Conservation (phyloP, 2,888 invertebrate genomes). For the Temnothorax ravouxi region DNA sequence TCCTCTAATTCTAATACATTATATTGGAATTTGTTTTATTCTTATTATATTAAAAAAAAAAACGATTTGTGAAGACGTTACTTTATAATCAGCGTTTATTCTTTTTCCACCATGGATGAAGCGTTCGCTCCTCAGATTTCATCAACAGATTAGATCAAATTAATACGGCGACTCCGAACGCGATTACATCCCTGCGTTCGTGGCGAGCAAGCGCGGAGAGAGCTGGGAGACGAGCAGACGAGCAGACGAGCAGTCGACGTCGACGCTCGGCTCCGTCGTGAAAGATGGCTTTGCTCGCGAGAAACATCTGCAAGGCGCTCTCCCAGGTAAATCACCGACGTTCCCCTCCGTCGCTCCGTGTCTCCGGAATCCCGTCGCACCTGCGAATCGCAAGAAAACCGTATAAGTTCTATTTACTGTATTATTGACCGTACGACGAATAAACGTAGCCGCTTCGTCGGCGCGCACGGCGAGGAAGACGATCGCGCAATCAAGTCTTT, state of each 20-base stretch:
- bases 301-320: constrained; percentile 81
- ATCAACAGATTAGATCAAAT: neutral
- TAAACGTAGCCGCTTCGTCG: neutral
- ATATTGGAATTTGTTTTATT: neutral
- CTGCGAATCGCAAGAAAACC: too few species aligned
- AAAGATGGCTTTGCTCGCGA: constrained; percentile 83
- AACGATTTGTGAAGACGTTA: neutral
- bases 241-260: neutral
- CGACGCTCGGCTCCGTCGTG: constrained; percentile 61
- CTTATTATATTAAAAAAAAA: neutral
- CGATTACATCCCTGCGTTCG: constrained; percentile 10
- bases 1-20: too few species aligned
- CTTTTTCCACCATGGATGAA: neutral
- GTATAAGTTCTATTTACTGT: neutral
- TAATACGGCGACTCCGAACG: neutral
- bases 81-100: neutral
- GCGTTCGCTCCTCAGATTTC: neutral
- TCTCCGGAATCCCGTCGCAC: neutral
- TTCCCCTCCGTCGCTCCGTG: neutral
- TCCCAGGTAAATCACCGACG: constrained; percentile 79
- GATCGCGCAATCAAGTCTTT: constrained; percentile 32
- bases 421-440: neutral
- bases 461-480: constrained; percentile 9
- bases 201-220: constrained; percentile 15
- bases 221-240: constrained; percentile 40